Evolutionary conservation across 1,140 invertebrate genomes (phyloP), one percentile per base, ranked within the genome.

Genomic region (Lordiphosa clarofinis): DNA sequence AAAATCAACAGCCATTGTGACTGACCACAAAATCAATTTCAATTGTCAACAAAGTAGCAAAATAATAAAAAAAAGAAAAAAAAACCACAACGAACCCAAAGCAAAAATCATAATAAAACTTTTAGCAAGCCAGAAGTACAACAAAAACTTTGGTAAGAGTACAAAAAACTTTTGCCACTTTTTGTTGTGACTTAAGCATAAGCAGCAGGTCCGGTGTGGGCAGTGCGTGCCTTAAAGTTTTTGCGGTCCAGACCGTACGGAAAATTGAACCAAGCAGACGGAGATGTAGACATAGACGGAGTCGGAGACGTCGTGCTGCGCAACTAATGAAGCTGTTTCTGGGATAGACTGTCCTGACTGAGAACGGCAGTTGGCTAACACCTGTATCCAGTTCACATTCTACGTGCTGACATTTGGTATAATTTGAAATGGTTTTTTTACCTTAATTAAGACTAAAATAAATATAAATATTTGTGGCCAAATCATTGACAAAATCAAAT

Each of bases 1-100:
- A 81, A 70, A 81, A 79, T 81, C 75, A 74, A 81, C 75, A 75
- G 39, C 56, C 58, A 75, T 75, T 75, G 72, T 74, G 73, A 56
- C 31, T 55, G 74, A 82, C 76, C 76, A 47, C 76, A 82, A 82
- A 82, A 82, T 82, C 78, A 84, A 82, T 84, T 82, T 82, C 76
- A 78, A 82, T 82, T 82, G 78, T 82, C 76, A 82, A 82, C 76
- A 82, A 82, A 82, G 73, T 82, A 38, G 56, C 46, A 76, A 63
- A 62, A 73, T 36, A 40, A 59, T 19, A 53, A 64, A 56, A 52
- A 40, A 43, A 19, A n/a, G n/a, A n/a, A 4, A 11, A 7, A 10
- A 66, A 66, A 67, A 52, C 28, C 38, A 48, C 19, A 19, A 19
- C 47, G 62, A 62, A 46, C 56, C 47, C 46, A 68, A 48, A 59